Conservation (phyloP, 1,140 invertebrate species). For the Acromyrmex heyeri region DNA sequence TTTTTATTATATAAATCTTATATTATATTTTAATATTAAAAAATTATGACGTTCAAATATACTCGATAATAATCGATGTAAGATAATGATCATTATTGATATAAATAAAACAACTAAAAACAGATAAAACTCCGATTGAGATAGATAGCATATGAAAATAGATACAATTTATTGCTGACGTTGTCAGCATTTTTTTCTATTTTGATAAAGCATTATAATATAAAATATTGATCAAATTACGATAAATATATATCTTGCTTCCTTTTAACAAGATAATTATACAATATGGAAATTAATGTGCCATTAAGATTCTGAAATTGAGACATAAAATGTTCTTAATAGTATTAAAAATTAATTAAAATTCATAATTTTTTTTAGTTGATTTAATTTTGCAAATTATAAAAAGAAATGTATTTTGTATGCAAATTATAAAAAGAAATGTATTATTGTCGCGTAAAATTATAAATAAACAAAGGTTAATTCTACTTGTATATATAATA, state of each 20-base stretch:
- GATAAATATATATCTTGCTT: background rate
- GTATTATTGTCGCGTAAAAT: background rate
- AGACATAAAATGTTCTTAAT: background rate
- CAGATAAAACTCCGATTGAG: background rate
- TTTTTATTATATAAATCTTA: conserved; percentile 19
- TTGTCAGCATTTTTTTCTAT: background rate
- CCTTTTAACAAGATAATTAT: background rate
- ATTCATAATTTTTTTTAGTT: background rate
- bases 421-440: background rate
- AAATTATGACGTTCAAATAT: background rate
- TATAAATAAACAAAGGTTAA: background rate
- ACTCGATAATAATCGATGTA: background rate
- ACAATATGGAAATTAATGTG: background rate
- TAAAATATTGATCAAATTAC: background rate
- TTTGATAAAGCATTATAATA: conserved; percentile 11
- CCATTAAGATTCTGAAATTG: background rate
- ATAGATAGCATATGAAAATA: background rate
- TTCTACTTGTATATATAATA: background rate
- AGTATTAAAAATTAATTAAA: background rate
- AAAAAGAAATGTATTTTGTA: background rate
- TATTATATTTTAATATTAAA: background rate
- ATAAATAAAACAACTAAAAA: background rate
- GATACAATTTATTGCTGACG: background rate
- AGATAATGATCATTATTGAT: background rate
- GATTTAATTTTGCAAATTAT: background rate